These are phyloP conservation scores for Pelagia noctiluca DNA, from an alignment of 30 jellyfish, hydroid and myxozoan species.

Conservation along the genomic window DNA sequence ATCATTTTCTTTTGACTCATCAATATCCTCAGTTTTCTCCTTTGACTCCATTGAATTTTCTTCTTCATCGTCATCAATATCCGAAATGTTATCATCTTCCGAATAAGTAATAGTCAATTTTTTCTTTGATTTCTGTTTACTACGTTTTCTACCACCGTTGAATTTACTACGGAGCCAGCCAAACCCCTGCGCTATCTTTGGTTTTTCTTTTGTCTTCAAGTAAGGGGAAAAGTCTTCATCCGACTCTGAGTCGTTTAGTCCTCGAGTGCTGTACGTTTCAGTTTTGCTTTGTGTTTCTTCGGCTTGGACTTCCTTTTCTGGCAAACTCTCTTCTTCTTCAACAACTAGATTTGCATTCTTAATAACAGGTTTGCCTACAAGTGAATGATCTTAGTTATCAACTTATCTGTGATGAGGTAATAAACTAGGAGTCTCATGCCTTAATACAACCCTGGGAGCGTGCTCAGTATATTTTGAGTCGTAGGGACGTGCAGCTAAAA, in stretches of 20 bases:
- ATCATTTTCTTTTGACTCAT: too few relatives aligned
- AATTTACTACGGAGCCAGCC: neutral
- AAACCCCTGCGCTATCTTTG: neutral
- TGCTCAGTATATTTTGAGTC: too few relatives aligned
- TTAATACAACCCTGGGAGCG: too few relatives aligned
- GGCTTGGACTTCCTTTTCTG: too few relatives aligned
- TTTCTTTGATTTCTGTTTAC: neutral
- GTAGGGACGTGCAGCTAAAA: too few relatives aligned
- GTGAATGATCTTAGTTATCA: too few relatives aligned
- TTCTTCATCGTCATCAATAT: neutral
- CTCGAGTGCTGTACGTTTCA: neutral
- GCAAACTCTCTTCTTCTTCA: too few relatives aligned
- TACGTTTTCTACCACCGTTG: neutral
- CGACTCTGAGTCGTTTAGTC: neutral
- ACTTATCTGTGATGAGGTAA: too few relatives aligned
- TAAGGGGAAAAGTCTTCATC: conserved; percentile 2
- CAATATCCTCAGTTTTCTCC: neutral
- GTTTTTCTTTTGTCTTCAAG: neutral
- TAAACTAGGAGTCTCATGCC: too few relatives aligned
- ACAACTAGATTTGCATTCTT: too few relatives aligned
- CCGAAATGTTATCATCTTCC: neutral
- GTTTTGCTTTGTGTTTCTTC: too few relatives aligned
- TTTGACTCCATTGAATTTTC: neutral
- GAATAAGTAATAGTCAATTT: neutral
- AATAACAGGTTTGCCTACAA: too few relatives aligned